Evolutionary conservation across 2,113 vertebrate species (phyloP).

Genomic region (Manacus vitellinus): DNA sequence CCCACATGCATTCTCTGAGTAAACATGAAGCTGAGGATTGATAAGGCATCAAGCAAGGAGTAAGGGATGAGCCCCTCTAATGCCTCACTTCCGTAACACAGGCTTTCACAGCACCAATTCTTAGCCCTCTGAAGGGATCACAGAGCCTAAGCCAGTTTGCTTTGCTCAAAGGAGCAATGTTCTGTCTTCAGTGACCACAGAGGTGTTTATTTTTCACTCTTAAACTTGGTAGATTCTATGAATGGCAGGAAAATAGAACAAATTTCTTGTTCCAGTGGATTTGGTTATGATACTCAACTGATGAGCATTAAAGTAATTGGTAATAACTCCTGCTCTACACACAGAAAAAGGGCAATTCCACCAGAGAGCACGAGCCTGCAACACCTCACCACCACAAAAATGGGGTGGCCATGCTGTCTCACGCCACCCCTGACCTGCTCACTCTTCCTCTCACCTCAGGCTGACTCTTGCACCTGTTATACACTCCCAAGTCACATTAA

Average conservation of each 20-base stretch:
- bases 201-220: background rate
- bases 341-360: background rate
- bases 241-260: background rate
- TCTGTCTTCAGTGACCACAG: background rate
- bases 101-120: constrained; percentile 49
- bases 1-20: background rate
- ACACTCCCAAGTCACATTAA: background rate
- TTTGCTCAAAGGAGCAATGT: background rate
- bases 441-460: background rate
- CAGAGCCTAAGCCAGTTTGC: background rate
- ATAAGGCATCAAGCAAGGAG: constrained; percentile 33
- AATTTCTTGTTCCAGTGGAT: background rate
- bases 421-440: background rate
- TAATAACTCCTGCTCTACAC: background rate
- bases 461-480: background rate
- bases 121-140: background rate
- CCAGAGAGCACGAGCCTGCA: background rate
- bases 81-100: constrained; percentile 60
- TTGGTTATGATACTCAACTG: background rate
- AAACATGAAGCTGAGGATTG: background rate
- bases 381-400: background rate
- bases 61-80: constrained; percentile 23
- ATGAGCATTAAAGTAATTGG: background rate
- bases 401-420: background rate
- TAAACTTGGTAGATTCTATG: background rate